Percentiles rank a stretch among this genome's conserved stretches.
phyloP scores from a whole-genome alignment of 1,140 invertebrate genomes.

The Scaptodrosophila lebanonensis region DNA sequence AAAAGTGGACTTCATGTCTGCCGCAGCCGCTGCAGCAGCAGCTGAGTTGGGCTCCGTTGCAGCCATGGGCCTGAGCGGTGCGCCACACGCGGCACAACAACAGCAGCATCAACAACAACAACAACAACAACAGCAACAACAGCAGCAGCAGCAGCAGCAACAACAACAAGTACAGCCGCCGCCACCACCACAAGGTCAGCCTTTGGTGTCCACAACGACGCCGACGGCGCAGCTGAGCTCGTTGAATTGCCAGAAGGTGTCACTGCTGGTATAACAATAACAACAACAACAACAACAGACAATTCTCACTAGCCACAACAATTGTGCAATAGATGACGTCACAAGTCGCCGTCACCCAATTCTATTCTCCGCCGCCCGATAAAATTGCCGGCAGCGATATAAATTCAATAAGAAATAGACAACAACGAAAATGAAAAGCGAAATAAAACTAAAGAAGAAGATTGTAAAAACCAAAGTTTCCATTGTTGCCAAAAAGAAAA shows the following conservation, averaged over 20 bases:
- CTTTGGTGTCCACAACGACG: conserved; percentile 4
- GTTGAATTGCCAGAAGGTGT: conserved; percentile 71
- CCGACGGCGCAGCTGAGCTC: conserved; percentile 26
- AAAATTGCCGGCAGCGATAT: background rate
- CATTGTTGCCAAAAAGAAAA: conserved; percentile 60
- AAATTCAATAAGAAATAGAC: too few species aligned
- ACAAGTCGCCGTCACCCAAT: conserved; percentile 28
- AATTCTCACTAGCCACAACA: conserved; percentile 49
- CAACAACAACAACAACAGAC: conserved; percentile 13
- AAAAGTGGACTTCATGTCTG: conserved; percentile 74
- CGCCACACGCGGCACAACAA: conserved; percentile 21
- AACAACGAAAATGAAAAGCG: conserved; percentile 5
- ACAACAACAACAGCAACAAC: conserved; percentile 9
- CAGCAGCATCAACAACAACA: conserved; percentile 14
- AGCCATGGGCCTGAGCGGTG: conserved; percentile 7
- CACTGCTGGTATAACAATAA: conserved; percentile 68
- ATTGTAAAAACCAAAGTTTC: conserved; percentile 43
- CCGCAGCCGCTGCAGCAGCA: conserved; percentile 66
- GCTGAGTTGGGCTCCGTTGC: conserved; percentile 14
- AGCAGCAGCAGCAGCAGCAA: conserved; percentile 4
- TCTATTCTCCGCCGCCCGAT: conserved; percentile 21
- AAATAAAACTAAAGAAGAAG: conserved; percentile 27
- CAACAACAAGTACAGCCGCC: conserved; percentile 12
- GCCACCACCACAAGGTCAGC: background rate
- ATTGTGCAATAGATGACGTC: conserved; percentile 66